Evolutionary conservation across 1,140 invertebrate genomes (phyloP).

Genomic region (Gerris buenoi): DNA sequence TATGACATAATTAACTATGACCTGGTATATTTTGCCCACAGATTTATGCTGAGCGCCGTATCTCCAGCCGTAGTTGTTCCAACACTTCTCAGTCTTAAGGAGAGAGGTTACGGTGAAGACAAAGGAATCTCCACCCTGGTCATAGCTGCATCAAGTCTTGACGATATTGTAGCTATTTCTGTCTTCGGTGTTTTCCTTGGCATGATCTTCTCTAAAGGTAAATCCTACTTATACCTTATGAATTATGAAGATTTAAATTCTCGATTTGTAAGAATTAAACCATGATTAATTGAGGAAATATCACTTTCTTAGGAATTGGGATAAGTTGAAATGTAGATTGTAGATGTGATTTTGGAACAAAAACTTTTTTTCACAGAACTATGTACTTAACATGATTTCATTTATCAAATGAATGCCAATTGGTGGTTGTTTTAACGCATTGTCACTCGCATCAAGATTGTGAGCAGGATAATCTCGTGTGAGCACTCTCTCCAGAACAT

Average conservation of each 20-base stretch:
- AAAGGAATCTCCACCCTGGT: constrained; percentile 63
- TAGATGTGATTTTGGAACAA: background rate
- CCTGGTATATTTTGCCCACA: too few species aligned
- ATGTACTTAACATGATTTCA: background rate
- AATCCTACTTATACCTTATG: constrained; percentile 4
- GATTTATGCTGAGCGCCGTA: constrained; percentile 48
- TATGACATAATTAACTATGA: too few species aligned
- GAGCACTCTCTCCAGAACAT: too few species aligned
- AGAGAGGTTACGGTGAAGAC: constrained; percentile 45
- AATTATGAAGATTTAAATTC: too few species aligned
- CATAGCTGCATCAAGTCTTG: constrained; percentile 59
- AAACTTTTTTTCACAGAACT: background rate
- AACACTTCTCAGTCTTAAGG: constrained; percentile 45
- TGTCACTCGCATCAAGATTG: too few species aligned
- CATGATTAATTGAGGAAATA: too few species aligned
- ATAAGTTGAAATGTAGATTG: too few species aligned
- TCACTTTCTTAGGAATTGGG: too few species aligned
- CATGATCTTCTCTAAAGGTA: constrained; percentile 41
- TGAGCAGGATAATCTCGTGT: too few species aligned
- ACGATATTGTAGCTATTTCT: constrained; percentile 63
- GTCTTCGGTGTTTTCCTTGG: constrained; percentile 47
- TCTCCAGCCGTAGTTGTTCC: constrained; percentile 68
- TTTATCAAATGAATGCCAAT: too few species aligned
- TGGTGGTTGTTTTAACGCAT: too few species aligned
- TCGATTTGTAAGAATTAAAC: too few species aligned